phyloP scores from a whole-genome alignment of 2,113 vertebrate species.

The Ophthalmolycus amberensis region DNA sequence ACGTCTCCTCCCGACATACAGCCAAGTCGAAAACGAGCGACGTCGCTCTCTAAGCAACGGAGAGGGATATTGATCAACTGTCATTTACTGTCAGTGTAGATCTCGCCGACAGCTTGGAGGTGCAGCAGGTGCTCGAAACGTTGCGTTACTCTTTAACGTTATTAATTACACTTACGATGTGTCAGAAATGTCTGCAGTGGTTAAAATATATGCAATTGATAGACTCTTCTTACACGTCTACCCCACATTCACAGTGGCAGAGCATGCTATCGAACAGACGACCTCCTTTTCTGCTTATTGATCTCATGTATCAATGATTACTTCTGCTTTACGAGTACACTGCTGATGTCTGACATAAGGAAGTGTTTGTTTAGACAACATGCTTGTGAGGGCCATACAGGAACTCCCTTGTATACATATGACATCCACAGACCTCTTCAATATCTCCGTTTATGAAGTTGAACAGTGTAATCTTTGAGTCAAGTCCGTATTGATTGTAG shows the following conservation, averaged over 20 bases:
- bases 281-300: not conserved
- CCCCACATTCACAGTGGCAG: not conserved
- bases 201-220: not conserved
- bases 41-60: too few species aligned
- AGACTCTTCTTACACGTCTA: not conserved
- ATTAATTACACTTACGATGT: too few species aligned
- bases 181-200: too few species aligned
- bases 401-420: not conserved
- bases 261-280: not conserved
- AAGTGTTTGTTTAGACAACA: constrained; percentile 5
- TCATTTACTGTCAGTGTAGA: not conserved
- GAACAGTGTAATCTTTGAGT: constrained; percentile 34
- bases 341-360: not conserved
- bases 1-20: not conserved
- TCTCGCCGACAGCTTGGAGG: not conserved
- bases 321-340: not conserved
- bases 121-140: not conserved
- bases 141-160: not conserved
- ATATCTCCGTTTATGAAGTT: constrained; percentile 6
- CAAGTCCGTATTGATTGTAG: not conserved
- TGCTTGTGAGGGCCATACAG: not conserved
- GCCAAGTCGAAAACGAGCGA: not conserved
- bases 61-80: not conserved
- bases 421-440: constrained; percentile 4
- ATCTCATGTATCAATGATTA: not conserved